Percentiles rank a stretch among this genome's conserved stretches.
Conservation (phyloP, 2,888 invertebrate genomes). For the Ariolimax columbianus region DNA sequence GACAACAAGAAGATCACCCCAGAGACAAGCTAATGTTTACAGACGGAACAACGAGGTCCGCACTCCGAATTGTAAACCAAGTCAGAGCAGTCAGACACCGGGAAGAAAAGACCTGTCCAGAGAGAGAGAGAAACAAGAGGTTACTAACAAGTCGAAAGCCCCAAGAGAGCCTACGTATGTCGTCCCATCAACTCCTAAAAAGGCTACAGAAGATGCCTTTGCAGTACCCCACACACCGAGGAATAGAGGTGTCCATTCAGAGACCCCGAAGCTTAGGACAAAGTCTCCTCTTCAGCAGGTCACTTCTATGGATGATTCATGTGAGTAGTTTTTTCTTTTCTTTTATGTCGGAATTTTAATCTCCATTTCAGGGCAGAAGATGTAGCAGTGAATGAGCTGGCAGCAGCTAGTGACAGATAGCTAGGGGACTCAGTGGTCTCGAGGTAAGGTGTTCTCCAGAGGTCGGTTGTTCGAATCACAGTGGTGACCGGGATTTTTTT, state of each 20-base stretch:
- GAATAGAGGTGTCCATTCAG: slow-evolving; percentile 9
- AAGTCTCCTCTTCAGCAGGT: slow-evolving; percentile 65
- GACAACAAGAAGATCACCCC: slow-evolving; percentile 13
- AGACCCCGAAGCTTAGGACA: slow-evolving; percentile 54
- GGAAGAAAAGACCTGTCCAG: slow-evolving; percentile 50
- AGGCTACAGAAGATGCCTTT: slow-evolving; percentile 70
- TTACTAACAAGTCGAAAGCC: background rate
- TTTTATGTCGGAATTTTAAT: too few relatives aligned
- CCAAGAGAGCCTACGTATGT: background rate
- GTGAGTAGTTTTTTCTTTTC: slow-evolving; percentile 53
- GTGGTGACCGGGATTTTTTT: too few relatives aligned
- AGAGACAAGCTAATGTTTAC: slow-evolving; percentile 2
- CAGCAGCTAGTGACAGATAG: too few relatives aligned
- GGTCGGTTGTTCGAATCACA: too few relatives aligned
- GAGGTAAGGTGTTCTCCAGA: too few relatives aligned
- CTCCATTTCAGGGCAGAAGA: too few relatives aligned
- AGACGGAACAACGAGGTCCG: slow-evolving; percentile 19
- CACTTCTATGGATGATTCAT: slow-evolving; percentile 68
- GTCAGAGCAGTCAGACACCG: slow-evolving; percentile 32
- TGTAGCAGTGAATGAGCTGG: too few relatives aligned
- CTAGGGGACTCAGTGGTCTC: too few relatives aligned
- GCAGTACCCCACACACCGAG: slow-evolving; percentile 76
- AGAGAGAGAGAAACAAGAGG: background rate
- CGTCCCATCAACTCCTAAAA: slow-evolving; percentile 24
- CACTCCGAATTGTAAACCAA: background rate